Conservation (phyloP, 35 echinoderm and acorn worm species). For the Ophioderma brevispina region DNA sequence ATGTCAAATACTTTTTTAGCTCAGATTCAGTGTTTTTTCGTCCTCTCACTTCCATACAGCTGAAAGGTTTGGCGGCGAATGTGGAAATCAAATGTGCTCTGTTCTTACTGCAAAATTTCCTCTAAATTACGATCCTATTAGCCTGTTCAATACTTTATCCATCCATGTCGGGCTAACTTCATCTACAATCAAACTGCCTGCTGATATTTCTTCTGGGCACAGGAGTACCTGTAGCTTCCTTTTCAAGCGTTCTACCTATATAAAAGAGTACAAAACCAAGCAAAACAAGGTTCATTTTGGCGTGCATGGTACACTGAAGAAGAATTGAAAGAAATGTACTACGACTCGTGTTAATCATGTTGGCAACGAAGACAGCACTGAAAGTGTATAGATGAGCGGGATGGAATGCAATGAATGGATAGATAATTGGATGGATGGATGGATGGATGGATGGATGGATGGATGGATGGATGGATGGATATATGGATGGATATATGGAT, state of each 20-base stretch:
- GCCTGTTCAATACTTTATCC: not conserved
- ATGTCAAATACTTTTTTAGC: not conserved
- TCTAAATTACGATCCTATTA: not conserved
- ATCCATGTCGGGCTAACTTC: not conserved
- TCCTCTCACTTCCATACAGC: constrained; percentile 4
- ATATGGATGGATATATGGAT: too few species aligned
- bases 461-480: too few species aligned
- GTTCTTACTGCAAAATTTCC: not conserved
- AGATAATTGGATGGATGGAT: too few species aligned
- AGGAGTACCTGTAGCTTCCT: not conserved
- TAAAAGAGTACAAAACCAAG: too few species aligned
- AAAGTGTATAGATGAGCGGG: too few species aligned
- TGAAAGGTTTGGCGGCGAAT: not conserved
- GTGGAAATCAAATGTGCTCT: not conserved
- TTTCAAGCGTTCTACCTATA: not conserved
- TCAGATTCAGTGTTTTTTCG: not conserved
- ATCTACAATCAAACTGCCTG: not conserved
- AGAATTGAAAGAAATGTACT: too few species aligned
- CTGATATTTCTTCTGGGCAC: not conserved
- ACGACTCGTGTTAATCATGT: too few species aligned
- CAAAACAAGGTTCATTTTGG: too few species aligned
- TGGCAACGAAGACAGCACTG: too few species aligned
- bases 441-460: too few species aligned
- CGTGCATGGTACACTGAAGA: too few species aligned
- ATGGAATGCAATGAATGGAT: too few species aligned